These are phyloP conservation scores for Eristalis intricaria DNA, from an alignment of 2,888 invertebrate species.

Conservation along the genomic window DNA sequence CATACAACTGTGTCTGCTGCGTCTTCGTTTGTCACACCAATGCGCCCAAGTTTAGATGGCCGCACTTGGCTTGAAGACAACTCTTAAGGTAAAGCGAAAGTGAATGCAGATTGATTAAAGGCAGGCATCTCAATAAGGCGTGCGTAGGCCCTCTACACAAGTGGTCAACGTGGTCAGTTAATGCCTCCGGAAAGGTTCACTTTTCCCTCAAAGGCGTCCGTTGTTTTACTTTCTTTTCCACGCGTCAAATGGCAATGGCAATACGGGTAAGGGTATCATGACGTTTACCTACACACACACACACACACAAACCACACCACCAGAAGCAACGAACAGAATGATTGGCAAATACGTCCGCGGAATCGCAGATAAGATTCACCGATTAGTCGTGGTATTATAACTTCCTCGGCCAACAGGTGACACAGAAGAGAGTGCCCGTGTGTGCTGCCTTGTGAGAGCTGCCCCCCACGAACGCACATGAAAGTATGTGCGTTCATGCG, in stretches of 20 bases:
- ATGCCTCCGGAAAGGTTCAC: slow-evolving; percentile 47
- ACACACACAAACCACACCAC: neutral
- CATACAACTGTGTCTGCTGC: neutral
- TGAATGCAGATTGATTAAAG: slow-evolving; percentile 39
- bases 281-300: neutral
- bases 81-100: slow-evolving; percentile 41
- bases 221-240: slow-evolving; percentile 64
- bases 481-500: slow-evolving; percentile 61
- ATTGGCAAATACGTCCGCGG: slow-evolving; percentile 21
- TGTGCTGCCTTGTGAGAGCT: slow-evolving; percentile 30
- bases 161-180: slow-evolving; percentile 16
- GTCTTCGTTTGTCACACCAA: neutral
- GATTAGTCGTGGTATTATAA: slow-evolving; percentile 2
- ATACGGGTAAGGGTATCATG: slow-evolving; percentile 16
- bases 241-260: slow-evolving; percentile 41
- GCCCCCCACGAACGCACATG: slow-evolving; percentile 11
- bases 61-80: neutral
- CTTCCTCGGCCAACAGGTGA: slow-evolving; percentile 15
- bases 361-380: slow-evolving; percentile 52
- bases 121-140: slow-evolving; percentile 32
- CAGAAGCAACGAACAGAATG: neutral
- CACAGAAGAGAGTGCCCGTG: neutral
- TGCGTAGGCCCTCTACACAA: slow-evolving; percentile 32
- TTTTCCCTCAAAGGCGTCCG: slow-evolving; percentile 43
- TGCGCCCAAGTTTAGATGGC: neutral